Conservation (phyloP, 2,113 vertebrate genomes). For the Hippocampus comes region DNA sequence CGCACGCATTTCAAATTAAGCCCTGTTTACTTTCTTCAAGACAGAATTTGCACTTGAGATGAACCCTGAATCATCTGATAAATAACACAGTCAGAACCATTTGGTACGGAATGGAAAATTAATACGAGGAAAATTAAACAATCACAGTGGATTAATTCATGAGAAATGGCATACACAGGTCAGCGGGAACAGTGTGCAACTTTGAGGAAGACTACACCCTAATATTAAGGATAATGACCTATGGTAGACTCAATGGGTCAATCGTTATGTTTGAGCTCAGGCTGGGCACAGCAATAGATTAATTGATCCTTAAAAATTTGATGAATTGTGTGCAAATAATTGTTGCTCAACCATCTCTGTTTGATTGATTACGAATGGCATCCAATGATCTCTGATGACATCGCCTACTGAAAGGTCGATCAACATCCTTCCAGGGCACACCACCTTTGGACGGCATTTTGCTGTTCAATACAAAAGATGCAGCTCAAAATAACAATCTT, state of each 20-base stretch:
- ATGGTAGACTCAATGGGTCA: not conserved
- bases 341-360: too few species aligned
- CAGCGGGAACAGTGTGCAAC: constrained; percentile 14
- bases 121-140: constrained; percentile 1
- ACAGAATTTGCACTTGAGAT: constrained; percentile 9
- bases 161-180: constrained; percentile 12
- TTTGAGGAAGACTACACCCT: not conserved
- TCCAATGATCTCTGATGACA: too few species aligned
- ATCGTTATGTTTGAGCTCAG: not conserved
- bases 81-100: constrained; percentile 11
- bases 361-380: too few species aligned
- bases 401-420: too few species aligned
- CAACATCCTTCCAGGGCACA: not conserved
- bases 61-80: constrained; percentile 2
- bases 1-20: constrained; percentile 3
- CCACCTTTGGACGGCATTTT: too few species aligned
- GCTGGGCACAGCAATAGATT: too few species aligned
- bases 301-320: too few species aligned
- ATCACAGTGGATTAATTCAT: constrained; percentile 6
- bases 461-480: not conserved
- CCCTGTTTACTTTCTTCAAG: constrained; percentile 3
- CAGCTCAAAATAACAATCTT: not conserved
- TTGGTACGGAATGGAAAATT: not conserved
- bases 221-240: constrained; percentile 1
- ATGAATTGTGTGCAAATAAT: too few species aligned